phyloP scores from a whole-genome alignment of 2,888 invertebrate genomes.

The Neria commutata region DNA sequence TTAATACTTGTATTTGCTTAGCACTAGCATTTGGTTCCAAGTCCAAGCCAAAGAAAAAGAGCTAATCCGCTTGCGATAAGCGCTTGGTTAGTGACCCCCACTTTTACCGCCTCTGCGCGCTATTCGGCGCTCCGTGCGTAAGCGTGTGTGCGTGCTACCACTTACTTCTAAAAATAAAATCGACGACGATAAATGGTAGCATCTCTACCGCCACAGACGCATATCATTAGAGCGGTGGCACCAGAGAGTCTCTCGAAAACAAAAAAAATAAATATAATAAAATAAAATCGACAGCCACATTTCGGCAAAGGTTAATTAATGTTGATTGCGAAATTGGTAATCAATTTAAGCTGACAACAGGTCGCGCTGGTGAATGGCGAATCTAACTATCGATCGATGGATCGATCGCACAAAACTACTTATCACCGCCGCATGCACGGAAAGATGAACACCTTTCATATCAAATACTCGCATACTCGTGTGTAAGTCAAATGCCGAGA shows the following conservation, averaged over 20 bases:
- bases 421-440: neutral
- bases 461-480: no score
- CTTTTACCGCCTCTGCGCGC: neutral
- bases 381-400: no score
- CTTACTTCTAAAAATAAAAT: neutral
- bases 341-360: constrained; percentile 16
- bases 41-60: no score
- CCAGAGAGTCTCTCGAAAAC: constrained; percentile 27
- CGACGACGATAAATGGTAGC: neutral
- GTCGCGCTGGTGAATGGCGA: no score
- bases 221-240: constrained; percentile 22
- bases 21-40: neutral
- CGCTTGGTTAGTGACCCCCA: constrained; percentile 2
- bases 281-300: neutral
- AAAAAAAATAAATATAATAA: neutral
- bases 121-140: no score
- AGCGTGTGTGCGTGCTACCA: neutral
- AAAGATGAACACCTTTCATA: no score
- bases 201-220: constrained; percentile 1
- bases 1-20: neutral
- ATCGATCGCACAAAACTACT: constrained; percentile 19
- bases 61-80: neutral
- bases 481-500: no score
- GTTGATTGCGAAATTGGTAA: constrained; percentile 20
- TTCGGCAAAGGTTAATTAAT: constrained; percentile 19